Percentiles rank a stretch among this genome's conserved stretches.
Evolutionary conservation across 2,888 invertebrate genomes (phyloP).

Genomic region (Chymomyza procnemis): DNA sequence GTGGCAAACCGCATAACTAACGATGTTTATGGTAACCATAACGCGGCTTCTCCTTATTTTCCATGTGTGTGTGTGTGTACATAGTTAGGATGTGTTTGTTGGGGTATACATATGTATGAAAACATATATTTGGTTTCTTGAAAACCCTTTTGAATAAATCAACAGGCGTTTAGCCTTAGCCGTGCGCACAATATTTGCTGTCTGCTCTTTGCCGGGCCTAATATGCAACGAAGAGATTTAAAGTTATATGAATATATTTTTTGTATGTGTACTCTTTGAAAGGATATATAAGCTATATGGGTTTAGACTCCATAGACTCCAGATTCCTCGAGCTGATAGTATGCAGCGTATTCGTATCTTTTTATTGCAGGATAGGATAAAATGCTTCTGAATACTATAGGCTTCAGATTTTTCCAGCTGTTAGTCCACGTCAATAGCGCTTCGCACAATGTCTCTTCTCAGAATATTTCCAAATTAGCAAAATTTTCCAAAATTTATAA

Average conservation of each 20-base stretch:
- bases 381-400: no score
- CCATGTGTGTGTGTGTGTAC: no score
- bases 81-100: not conserved
- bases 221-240: not conserved
- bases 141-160: slow-evolving; percentile 57
- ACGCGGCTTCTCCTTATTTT: slow-evolving; percentile 13
- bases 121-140: not conserved
- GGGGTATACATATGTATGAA: not conserved
- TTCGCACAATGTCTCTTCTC: no score
- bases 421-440: no score
- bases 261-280: not conserved
- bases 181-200: not conserved
- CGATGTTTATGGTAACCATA: slow-evolving; percentile 36
- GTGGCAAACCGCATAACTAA: slow-evolving; percentile 30
- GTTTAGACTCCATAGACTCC: no score
- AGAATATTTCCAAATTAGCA: no score
- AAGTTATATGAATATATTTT: not conserved
- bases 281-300: not conserved
- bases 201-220: not conserved
- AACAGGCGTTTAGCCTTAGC: slow-evolving; percentile 50
- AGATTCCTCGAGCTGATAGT: no score
- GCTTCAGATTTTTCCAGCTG: no score
- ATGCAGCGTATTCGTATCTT: no score
- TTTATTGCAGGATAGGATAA: no score
- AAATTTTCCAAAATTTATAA: no score